Evolutionary conservation across 2,113 vertebrate species (phyloP), one percentile per base, ranked within the genome.

Genomic region (Rhinogobius similis): DNA sequence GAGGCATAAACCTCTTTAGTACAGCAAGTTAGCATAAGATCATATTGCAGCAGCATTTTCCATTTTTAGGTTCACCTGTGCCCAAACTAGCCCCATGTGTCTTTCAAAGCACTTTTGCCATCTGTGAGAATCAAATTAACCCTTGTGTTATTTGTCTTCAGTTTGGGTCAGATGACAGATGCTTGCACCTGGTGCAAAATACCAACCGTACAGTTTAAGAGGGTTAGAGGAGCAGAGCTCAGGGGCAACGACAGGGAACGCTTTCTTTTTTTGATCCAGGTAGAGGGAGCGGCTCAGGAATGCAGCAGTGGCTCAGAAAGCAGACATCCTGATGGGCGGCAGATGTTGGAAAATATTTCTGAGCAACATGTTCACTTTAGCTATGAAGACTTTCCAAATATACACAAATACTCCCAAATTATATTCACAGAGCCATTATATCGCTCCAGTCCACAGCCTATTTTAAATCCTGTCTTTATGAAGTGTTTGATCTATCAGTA

Each of bases 291-390:
- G 79, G 85, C 87, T 91, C 74, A 88, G 90, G 90, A 89, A 94
- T 94, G 93, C 86, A 87, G 80, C 75, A 81, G 89, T 87, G 89
- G 89, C 86, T 91, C 84, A 81, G 81, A 89, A 55, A 86, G 86
- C 86, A 89, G 84, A 89, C 90, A 83, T 83, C 76, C 75, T 91
- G 88, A 94, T 91, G 89, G 86, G 88, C 83, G 90, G 86, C 91
- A 93, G 92, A 90, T 90, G 88, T 84, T 87, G 86, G 86, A 91
- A 88, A 90, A 77, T 85, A 90, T 86, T 88, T 86, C 86, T 82
- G 79, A 84, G 88, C 89, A 87, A 86, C 88, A 87, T 83, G 81
- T 86, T 90, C 87, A 84, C 79, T 89, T 91, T 78, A 81, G 82
- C 75, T 39, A 38, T 71, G 74, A 72, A 43, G 81, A 65, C 21